A percentile compares a stretch with the other conserved stretches of the same genome.
phyloP scores from a whole-genome alignment of 2,113 vertebrate genomes.

The Mugil cephalus region DNA sequence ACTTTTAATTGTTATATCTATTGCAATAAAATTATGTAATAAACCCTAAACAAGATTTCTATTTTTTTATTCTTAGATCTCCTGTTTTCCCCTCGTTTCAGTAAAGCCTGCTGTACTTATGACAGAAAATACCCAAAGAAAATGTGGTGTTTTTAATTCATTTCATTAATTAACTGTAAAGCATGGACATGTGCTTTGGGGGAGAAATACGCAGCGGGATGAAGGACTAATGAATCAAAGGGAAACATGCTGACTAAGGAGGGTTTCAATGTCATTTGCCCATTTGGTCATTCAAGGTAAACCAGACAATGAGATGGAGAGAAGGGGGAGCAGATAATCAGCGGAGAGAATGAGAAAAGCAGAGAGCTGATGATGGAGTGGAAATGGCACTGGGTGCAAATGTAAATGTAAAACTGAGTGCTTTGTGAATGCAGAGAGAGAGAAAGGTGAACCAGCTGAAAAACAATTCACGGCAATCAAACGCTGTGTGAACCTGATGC shows the following conservation, averaged over 20 bases:
- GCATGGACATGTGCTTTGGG: neutral
- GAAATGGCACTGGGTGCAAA: slow-evolving; percentile 22
- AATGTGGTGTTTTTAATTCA: neutral
- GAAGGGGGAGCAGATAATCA: slow-evolving; percentile 14
- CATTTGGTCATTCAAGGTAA: slow-evolving; percentile 46
- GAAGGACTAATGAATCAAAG: slow-evolving; percentile 37
- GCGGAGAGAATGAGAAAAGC: slow-evolving; percentile 7
- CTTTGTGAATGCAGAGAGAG: neutral
- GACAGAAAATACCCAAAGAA: slow-evolving; percentile 1
- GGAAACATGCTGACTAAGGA: slow-evolving; percentile 43
- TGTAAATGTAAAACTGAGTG: neutral
- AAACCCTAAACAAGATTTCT: too few relatives aligned
- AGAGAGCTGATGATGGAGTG: slow-evolving; percentile 6
- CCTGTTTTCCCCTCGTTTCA: too few relatives aligned
- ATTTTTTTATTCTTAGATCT: too few relatives aligned
- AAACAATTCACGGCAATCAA: neutral
- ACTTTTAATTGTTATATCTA: neutral
- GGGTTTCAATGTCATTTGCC: slow-evolving; percentile 48
- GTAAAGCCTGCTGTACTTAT: neutral
- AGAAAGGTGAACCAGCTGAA: slow-evolving; percentile 1
- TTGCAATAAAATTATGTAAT: neutral
- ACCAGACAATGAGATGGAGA: slow-evolving; percentile 20
- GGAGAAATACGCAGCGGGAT: neutral
- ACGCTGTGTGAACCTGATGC: neutral
- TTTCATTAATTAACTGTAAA: neutral